Conservation (phyloP, 2,888 invertebrate species). For the Acrobasis suavella region DNA sequence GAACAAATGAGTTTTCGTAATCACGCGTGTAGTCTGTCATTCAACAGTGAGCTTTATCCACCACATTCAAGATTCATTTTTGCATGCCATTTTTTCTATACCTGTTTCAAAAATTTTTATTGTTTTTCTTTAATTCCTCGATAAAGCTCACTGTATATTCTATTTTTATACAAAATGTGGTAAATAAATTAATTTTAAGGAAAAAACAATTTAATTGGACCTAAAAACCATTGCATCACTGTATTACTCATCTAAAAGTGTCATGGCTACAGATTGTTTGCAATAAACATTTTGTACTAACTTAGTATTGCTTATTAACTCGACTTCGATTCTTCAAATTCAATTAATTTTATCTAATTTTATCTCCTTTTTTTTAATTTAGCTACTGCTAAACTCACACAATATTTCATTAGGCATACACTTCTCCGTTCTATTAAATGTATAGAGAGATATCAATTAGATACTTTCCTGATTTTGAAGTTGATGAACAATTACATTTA, state of each 20-base stretch:
- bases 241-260: slow-evolving; percentile 8
- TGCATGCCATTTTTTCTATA: slow-evolving; percentile 23
- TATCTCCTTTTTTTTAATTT: not conserved
- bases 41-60: slow-evolving; percentile 30
- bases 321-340: not conserved
- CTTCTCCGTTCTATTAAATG: too few species aligned
- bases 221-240: slow-evolving; percentile 10
- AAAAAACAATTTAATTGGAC: slow-evolving; percentile 15
- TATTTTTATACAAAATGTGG: slow-evolving; percentile 45
- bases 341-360: not conserved
- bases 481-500: too few species aligned
- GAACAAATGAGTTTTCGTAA: slow-evolving; percentile 36
- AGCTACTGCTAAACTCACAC: not conserved
- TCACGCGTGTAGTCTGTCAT: slow-evolving; percentile 25
- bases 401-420: too few species aligned
- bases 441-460: too few species aligned
- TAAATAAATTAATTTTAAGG: slow-evolving; percentile 47
- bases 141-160: slow-evolving; percentile 32
- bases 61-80: slow-evolving; percentile 26
- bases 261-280: slow-evolving; percentile 23
- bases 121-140: slow-evolving; percentile 16
- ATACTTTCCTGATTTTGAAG: too few species aligned
- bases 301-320: not conserved
- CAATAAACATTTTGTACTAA: slow-evolving; percentile 33
- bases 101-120: slow-evolving; percentile 16